Conservation (phyloP, 2,797 vertebrate species). For the Momotus momota region DNA sequence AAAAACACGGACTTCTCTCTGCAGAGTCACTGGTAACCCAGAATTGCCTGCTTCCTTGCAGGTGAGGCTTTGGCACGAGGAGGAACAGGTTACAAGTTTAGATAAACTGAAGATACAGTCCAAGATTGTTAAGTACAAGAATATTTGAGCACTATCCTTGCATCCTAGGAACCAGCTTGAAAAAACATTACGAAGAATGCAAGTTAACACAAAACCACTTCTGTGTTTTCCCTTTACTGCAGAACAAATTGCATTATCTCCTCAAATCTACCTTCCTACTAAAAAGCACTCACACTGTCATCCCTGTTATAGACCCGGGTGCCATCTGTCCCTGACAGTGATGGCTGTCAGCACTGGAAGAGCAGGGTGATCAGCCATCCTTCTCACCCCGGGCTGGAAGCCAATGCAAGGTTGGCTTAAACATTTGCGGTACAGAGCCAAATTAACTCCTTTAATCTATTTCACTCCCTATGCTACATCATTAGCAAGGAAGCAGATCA, state of each 20-base stretch:
- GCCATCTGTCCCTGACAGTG: constrained; percentile 35
- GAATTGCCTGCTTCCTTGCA: not conserved
- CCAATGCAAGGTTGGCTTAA: constrained; percentile 10
- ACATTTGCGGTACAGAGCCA: not conserved
- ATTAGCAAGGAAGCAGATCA: not conserved
- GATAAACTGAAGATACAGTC: not conserved
- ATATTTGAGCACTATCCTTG: not conserved
- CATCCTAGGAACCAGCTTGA: not conserved
- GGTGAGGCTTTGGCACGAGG: not conserved
- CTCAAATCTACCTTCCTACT: not conserved
- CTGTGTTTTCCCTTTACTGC: not conserved
- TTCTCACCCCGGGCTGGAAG: constrained; percentile 20
- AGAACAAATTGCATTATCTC: not conserved
- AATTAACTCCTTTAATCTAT: not conserved
- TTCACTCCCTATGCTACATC: not conserved
- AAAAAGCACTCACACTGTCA: not conserved
- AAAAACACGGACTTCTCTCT: not conserved
- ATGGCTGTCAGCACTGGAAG: constrained; percentile 9
- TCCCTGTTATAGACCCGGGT: not conserved
- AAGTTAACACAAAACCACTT: not conserved
- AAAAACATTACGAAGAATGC: not conserved
- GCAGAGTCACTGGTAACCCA: not conserved
- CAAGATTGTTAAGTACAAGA: not conserved
- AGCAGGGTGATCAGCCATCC: constrained; percentile 24
- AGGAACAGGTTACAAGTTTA: not conserved